Conservation (phyloP, 2,113 vertebrate genomes). For the Polypterus senegalus region DNA sequence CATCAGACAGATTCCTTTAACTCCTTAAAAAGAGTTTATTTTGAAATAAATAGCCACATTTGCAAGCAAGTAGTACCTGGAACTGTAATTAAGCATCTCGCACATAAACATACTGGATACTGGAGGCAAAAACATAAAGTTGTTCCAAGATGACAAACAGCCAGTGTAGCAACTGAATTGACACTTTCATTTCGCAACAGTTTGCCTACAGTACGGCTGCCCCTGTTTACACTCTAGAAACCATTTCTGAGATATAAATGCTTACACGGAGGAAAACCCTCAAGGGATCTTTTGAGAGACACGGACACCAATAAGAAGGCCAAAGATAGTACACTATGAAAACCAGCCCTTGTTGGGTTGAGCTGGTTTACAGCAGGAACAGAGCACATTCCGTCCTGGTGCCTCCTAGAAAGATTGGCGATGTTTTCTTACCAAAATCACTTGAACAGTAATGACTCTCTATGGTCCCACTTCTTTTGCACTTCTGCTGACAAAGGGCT, state of each 20-base stretch:
- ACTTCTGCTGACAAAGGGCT: slow-evolving; percentile 81
- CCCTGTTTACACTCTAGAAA: slow-evolving; percentile 36
- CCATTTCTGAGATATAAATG: slow-evolving; percentile 31
- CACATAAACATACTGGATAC: slow-evolving; percentile 29
- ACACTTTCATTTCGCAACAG: slow-evolving; percentile 38
- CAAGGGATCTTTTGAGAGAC: slow-evolving; percentile 42
- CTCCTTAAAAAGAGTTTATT: not conserved
- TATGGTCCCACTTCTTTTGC: slow-evolving; percentile 68
- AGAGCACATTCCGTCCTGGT: slow-evolving; percentile 12
- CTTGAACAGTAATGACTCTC: slow-evolving; percentile 90
- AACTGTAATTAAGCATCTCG: slow-evolving; percentile 24
- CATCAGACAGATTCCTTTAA: too few relatives aligned
- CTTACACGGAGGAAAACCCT: slow-evolving; percentile 25
- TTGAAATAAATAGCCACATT: slow-evolving; percentile 6
- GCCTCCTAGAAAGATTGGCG: too few relatives aligned
- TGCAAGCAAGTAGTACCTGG: slow-evolving; percentile 21
- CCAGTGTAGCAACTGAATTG: slow-evolving; percentile 29
- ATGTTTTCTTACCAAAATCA: slow-evolving; percentile 76
- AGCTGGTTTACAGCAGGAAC: slow-evolving; percentile 10
- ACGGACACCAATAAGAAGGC: slow-evolving; percentile 25
- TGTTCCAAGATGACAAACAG: slow-evolving; percentile 26
- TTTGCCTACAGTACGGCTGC: slow-evolving; percentile 25
- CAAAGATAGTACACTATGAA: slow-evolving; percentile 24
- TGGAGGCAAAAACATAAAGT: slow-evolving; percentile 24
- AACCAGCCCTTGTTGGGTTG: slow-evolving; percentile 19